Conservation (phyloP, 2,797 vertebrate genomes). For the Aselliscus stoliczkanus region DNA sequence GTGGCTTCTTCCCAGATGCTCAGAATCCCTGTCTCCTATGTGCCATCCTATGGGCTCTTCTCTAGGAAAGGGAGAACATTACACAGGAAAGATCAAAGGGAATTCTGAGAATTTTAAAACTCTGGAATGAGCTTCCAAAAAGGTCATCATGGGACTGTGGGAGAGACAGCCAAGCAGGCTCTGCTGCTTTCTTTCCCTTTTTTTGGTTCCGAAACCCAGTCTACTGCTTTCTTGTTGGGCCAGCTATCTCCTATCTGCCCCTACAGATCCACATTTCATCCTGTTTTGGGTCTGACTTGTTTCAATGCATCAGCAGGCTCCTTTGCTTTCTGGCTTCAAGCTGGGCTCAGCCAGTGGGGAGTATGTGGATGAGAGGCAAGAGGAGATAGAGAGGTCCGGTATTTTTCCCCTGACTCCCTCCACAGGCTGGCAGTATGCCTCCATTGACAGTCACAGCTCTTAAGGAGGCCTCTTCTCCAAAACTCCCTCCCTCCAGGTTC, state of each 20-base stretch:
- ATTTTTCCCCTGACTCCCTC: not conserved
- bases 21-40: not conserved
- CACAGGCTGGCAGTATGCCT: not conserved
- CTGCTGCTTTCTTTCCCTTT: not conserved
- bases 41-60: not conserved
- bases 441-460: not conserved
- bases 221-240: not conserved
- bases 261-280: not conserved
- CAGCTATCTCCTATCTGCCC: not conserved
- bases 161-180: not conserved
- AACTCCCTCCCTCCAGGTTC: not conserved
- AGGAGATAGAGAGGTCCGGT: too few relatives aligned
- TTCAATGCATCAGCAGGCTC: not conserved
- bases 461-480: not conserved
- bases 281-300: not conserved
- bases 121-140: not conserved
- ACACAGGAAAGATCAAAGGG: not conserved
- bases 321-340: not conserved
- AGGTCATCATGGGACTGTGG: not conserved
- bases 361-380: not conserved
- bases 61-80: not conserved
- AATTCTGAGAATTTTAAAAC: not conserved
- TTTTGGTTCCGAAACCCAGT: not conserved
- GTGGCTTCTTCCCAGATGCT: not conserved
- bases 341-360: not conserved